A percentile compares a stretch with the other conserved stretches of the same genome.
Evolutionary conservation across 2,797 vertebrate genomes (phyloP).

Genomic region (Knipowitschia caucasica): DNA sequence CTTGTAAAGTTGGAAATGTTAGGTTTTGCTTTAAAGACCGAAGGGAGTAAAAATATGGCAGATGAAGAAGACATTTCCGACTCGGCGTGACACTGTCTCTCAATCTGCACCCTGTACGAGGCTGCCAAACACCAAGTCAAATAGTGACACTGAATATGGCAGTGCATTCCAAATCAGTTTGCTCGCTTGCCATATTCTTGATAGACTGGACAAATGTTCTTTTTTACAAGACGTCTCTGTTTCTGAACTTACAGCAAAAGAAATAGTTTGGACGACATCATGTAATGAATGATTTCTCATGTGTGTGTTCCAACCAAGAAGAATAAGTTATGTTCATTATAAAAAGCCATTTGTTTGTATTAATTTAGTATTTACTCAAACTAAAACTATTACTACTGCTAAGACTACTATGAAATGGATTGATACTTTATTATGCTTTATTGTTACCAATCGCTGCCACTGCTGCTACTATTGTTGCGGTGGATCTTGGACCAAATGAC

Average conservation of each 20-base stretch:
- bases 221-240: conserved; percentile 42
- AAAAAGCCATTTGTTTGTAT: background rate
- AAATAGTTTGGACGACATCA: conserved; percentile 38
- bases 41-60: conserved; percentile 31
- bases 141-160: conserved; percentile 71
- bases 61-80: conserved; percentile 55
- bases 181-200: conserved; percentile 60
- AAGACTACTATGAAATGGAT: no score
- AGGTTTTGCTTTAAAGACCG: conserved; percentile 12
- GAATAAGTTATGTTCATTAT: background rate
- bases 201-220: conserved; percentile 65
- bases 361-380: background rate
- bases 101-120: conserved; percentile 66
- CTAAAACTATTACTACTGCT: no score
- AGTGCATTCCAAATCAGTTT: conserved; percentile 65
- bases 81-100: conserved; percentile 68
- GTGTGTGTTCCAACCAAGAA: background rate
- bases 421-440: no score
- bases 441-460: no score
- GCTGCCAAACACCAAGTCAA: conserved; percentile 71
- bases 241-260: conserved; percentile 30
- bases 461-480: no score
- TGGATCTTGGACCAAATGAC: no score
- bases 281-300: background rate
- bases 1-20: conserved; percentile 19